These are phyloP conservation scores for Eupithecia centaureata DNA, from an alignment of 2,888 invertebrate species.

Conservation along the genomic window DNA sequence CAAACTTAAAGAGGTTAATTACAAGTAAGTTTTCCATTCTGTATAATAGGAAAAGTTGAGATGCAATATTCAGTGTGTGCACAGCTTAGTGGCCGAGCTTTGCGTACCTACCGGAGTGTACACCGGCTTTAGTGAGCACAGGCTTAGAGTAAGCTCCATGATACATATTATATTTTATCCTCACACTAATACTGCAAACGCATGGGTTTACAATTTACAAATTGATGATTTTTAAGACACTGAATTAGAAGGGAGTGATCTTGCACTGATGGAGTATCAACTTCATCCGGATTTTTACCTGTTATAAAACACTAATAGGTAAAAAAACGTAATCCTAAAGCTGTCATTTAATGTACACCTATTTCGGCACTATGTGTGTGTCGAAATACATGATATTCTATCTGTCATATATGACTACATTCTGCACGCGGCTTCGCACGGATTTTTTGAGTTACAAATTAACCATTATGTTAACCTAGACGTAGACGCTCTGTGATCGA, in stretches of 20 bases:
- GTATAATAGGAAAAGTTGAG: conserved; percentile 22
- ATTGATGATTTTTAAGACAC: neutral
- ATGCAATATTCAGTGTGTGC: conserved; percentile 27
- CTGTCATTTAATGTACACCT: too few species aligned
- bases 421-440: too few species aligned
- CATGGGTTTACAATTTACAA: neutral
- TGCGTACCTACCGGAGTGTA: conserved; percentile 15
- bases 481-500: too few species aligned
- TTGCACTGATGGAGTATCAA: neutral
- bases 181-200: neutral
- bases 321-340: too few species aligned
- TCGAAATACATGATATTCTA: too few species aligned
- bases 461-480: too few species aligned
- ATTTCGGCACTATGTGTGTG: too few species aligned
- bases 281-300: too few species aligned
- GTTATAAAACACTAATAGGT: too few species aligned
- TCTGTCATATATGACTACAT: too few species aligned
- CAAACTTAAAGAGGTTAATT: conserved; percentile 23
- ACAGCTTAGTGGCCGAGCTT: conserved; percentile 25
- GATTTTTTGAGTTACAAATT: too few species aligned
- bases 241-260: neutral
- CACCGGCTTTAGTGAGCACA: conserved; percentile 11
- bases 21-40: conserved; percentile 19
- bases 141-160: conserved; percentile 4
- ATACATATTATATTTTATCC: neutral